A percentile compares a stretch with the other conserved stretches of the same genome.
Conservation (phyloP, 2,113 vertebrate species). For the Sander vitreus region DNA sequence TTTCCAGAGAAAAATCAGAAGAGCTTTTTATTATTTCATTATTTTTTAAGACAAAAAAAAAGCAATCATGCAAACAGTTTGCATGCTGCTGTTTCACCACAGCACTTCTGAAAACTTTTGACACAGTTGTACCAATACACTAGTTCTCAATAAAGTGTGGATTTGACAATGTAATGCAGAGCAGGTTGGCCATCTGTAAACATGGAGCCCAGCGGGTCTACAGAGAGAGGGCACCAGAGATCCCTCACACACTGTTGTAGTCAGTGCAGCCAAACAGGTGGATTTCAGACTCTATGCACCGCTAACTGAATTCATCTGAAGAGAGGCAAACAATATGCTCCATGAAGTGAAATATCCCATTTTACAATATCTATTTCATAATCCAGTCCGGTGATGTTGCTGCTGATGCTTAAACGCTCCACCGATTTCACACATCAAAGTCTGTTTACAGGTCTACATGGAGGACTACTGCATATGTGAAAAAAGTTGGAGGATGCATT, state of each 20-base stretch:
- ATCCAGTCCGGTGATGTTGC: not conserved
- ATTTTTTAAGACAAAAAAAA: not conserved
- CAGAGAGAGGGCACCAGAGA: slow-evolving; percentile 73
- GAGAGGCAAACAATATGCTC: not conserved
- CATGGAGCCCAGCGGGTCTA: slow-evolving; percentile 12
- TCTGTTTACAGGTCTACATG: not conserved
- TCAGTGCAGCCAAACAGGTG: slow-evolving; percentile 20
- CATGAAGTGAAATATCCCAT: not conserved
- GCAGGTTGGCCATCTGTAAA: not conserved
- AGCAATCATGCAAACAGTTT: not conserved
- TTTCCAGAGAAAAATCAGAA: not conserved
- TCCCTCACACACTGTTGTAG: slow-evolving; percentile 27
- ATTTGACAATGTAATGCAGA: not conserved
- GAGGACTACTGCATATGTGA: too few species aligned
- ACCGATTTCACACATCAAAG: not conserved
- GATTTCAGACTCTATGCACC: not conserved
- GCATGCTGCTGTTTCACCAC: not conserved
- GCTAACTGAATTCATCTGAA: not conserved
- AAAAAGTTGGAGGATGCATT: too few species aligned
- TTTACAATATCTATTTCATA: not conserved
- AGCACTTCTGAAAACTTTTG: not conserved
- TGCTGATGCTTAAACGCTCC: not conserved
- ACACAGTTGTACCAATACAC: not conserved
- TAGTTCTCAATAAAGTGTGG: not conserved
- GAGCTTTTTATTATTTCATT: not conserved